A percentile compares a stretch with the other conserved stretches of the same genome.
These are phyloP conservation scores for Melipona quadrifasciata DNA, from an alignment of 1,140 invertebrate genomes.

Conservation along the genomic window DNA sequence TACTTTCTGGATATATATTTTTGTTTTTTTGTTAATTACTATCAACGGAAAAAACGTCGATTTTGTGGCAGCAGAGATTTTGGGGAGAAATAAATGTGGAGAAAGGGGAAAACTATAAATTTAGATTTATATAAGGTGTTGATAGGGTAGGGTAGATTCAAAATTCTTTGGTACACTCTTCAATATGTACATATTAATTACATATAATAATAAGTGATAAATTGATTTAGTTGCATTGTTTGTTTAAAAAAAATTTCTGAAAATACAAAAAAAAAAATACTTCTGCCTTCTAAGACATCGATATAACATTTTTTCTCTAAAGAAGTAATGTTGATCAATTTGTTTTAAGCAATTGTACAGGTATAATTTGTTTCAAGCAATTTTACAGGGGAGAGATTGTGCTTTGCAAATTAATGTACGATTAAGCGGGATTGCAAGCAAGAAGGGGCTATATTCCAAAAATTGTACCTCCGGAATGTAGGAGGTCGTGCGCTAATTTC, in stretches of 20 bases:
- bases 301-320: background rate
- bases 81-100: background rate
- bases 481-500: slow-evolving; percentile 91
- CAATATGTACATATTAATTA: background rate
- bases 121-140: no score
- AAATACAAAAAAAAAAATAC: no score
- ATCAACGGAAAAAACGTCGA: background rate
- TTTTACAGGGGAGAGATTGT: background rate
- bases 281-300: background rate
- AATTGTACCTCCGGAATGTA: slow-evolving; percentile 89
- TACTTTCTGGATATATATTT: background rate
- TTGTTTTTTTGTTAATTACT: background rate
- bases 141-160: background rate
- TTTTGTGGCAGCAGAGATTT: background rate
- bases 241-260: background rate
- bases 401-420: background rate
- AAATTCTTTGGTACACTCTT: background rate
- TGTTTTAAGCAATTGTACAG: background rate
- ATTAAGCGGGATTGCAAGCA: background rate
- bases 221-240: background rate
- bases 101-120: background rate
- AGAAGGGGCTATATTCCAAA: slow-evolving; percentile 50
- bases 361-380: background rate
- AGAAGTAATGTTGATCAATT: background rate
- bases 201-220: background rate